Evolutionary conservation across 2,888 invertebrate species (phyloP).

Genomic region (Ophioninae sp.): DNA sequence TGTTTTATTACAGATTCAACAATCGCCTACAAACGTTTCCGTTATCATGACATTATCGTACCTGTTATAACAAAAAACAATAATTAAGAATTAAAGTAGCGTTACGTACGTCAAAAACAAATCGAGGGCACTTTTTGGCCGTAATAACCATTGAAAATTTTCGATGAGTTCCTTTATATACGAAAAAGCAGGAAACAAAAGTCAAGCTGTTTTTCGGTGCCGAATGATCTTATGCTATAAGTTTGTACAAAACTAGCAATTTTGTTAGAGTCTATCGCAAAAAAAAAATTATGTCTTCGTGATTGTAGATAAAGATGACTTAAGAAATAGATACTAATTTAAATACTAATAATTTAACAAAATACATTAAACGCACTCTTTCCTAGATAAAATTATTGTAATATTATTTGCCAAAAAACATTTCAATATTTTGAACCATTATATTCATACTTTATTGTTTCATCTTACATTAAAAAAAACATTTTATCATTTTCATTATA

Average conservation of each 20-base stretch:
- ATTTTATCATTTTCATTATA: not conserved
- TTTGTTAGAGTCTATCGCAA: not conserved
- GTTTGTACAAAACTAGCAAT: not conserved
- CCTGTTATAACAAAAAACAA: slow-evolving; percentile 62
- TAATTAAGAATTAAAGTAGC: slow-evolving; percentile 57
- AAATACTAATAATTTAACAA: no score
- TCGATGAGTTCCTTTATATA: not conserved
- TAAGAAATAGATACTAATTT: not conserved
- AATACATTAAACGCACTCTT: not conserved
- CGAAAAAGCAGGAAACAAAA: not conserved
- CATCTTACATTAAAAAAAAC: not conserved
- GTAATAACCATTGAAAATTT: not conserved
- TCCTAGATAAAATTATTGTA: not conserved
- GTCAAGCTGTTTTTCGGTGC: not conserved
- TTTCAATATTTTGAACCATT: not conserved
- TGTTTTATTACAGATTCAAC: not conserved
- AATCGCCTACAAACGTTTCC: slow-evolving; percentile 59
- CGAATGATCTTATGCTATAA: not conserved
- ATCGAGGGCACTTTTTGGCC: slow-evolving; percentile 1
- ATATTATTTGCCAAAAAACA: not conserved
- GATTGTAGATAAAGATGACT: not conserved
- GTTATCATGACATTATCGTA: slow-evolving; percentile 67
- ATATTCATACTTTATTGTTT: not conserved
- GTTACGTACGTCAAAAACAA: slow-evolving; percentile 16
- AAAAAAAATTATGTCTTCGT: not conserved